phyloP scores from a whole-genome alignment of 2,113 vertebrate genomes.

The Potamarius usumacintae region DNA sequence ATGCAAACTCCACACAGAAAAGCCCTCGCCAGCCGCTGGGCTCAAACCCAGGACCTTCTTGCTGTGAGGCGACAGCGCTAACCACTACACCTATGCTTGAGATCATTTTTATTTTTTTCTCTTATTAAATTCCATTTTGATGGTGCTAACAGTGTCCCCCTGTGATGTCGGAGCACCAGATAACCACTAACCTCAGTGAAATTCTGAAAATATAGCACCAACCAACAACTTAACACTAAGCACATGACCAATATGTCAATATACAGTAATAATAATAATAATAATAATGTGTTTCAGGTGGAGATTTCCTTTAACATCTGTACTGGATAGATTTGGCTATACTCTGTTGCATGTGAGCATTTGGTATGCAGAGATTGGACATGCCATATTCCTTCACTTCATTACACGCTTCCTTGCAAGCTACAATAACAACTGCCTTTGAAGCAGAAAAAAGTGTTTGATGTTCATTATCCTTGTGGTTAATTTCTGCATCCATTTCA shows the following conservation, averaged over 20 bases:
- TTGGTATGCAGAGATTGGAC: conserved; percentile 58
- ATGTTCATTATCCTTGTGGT: conserved; percentile 73
- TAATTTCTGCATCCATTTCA: conserved; percentile 50
- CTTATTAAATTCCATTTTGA: not conserved
- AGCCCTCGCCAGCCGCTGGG: too few relatives aligned
- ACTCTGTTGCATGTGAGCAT: conserved; percentile 34
- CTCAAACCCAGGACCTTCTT: too few relatives aligned
- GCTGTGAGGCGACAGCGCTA: too few relatives aligned
- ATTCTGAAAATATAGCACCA: not conserved
- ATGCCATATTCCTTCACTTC: conserved; percentile 67
- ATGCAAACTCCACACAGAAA: too few relatives aligned
- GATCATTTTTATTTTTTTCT: not conserved
- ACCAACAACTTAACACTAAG: not conserved
- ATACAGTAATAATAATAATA: not conserved
- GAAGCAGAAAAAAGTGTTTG: conserved; percentile 60
- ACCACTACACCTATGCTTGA: too few relatives aligned
- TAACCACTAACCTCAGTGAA: not conserved
- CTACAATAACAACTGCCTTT: conserved; percentile 64
- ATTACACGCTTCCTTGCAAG: conserved; percentile 73
- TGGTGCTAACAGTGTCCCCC: not conserved
- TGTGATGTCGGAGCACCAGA: not conserved
- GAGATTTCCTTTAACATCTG: not conserved
- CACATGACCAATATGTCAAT: too few relatives aligned
- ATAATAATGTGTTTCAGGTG: not conserved
- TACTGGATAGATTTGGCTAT: conserved; percentile 53